Conservation (phyloP, 2,888 invertebrate species). For the Gortyna flavago region DNA sequence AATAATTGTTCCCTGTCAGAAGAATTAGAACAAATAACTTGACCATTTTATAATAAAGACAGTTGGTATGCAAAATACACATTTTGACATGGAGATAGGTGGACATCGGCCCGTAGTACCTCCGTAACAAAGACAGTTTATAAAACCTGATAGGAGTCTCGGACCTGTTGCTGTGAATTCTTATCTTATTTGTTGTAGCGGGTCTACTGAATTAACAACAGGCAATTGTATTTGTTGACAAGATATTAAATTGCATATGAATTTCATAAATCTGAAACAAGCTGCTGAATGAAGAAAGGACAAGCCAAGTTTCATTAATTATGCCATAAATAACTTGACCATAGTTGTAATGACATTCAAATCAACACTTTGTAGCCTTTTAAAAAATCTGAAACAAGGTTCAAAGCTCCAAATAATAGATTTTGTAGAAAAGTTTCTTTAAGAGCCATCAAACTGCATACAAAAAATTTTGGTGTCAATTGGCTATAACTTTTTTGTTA, state of each 20-base stretch:
- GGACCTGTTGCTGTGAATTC: neutral
- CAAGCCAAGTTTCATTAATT: neutral
- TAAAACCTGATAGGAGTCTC: neutral
- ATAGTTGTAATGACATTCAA: neutral
- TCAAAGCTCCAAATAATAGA: neutral
- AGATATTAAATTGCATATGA: no score
- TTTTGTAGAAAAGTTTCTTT: neutral
- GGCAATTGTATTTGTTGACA: neutral
- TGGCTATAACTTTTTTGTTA: neutral
- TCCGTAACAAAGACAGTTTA: no score
- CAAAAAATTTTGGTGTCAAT: neutral
- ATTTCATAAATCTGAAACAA: neutral
- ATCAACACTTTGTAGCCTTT: neutral
- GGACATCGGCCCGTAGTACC: neutral
- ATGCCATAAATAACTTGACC: neutral
- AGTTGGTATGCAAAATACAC: neutral
- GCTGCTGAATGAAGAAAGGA: neutral
- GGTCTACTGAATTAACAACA: neutral
- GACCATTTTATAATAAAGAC: neutral
- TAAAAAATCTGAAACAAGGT: neutral
- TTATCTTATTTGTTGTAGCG: neutral
- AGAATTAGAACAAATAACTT: neutral
- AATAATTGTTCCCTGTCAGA: neutral
- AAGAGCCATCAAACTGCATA: neutral
- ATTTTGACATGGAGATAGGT: neutral